Percentiles rank a stretch among this genome's conserved stretches.
phyloP scores from a whole-genome alignment of 2,113 vertebrate genomes.

The Anser brachyrhynchus region DNA sequence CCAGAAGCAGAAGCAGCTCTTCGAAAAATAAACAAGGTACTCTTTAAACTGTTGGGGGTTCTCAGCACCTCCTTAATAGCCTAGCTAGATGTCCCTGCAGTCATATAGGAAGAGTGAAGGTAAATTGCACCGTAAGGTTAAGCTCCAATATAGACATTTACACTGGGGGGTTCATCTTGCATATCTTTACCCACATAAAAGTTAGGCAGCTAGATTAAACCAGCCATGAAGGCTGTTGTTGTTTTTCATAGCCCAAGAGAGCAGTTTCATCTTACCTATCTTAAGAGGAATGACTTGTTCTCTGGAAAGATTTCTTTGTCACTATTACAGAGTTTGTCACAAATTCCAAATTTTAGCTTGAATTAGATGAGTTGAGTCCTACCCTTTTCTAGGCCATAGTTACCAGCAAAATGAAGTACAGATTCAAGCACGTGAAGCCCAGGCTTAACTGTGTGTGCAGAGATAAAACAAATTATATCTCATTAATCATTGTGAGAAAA shows the following conservation, averaged over 20 bases:
- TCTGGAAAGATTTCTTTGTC: not conserved
- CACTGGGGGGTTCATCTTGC: not conserved
- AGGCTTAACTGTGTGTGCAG: not conserved
- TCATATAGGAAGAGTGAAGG: not conserved
- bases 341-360: not conserved
- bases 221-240: not conserved
- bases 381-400: not conserved
- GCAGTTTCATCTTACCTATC: not conserved
- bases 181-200: not conserved
- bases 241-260: not conserved
- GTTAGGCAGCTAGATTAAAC: not conserved
- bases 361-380: not conserved
- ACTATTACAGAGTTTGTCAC: not conserved
- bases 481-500: not conserved
- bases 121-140: not conserved
- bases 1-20: constrained; percentile 87
- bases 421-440: not conserved
- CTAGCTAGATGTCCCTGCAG: not conserved
- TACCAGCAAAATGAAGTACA: not conserved
- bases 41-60: not conserved
- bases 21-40: constrained; percentile 85
- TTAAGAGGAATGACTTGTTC: not conserved
- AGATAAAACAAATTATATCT: not conserved
- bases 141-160: not conserved
- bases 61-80: not conserved